Percentiles rank a stretch among this genome's conserved stretches.
Conservation (phyloP, 2,888 invertebrate species). For the Arge pagana region DNA sequence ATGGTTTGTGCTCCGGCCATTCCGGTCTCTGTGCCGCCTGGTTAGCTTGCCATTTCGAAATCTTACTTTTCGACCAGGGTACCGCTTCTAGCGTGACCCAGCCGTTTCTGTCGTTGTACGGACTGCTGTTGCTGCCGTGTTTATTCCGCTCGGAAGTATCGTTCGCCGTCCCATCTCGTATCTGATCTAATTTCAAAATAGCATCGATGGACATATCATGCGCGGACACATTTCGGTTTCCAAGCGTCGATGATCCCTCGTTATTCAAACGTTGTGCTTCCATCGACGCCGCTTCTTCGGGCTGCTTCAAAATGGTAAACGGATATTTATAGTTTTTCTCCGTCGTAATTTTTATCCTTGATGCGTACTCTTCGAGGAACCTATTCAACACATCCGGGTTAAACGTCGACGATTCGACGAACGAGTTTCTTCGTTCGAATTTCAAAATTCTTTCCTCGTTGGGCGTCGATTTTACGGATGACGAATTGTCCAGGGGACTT, state of each 20-base stretch:
- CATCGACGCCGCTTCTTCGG: neutral
- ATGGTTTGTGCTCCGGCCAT: constrained; percentile 52
- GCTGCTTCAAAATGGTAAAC: constrained; percentile 33
- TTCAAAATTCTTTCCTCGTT: constrained; percentile 26
- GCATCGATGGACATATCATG: constrained; percentile 10
- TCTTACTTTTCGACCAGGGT: constrained; percentile 80
- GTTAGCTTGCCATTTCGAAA: constrained; percentile 78
- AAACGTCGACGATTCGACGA: constrained; percentile 54
- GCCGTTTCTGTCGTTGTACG: constrained; percentile 72
- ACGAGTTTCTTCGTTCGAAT: constrained; percentile 40
- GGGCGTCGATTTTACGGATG: constrained; percentile 49
- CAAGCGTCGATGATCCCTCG: constrained; percentile 23
- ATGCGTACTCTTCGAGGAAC: constrained; percentile 66
- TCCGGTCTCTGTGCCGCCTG: constrained; percentile 50
- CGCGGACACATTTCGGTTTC: constrained; percentile 21
- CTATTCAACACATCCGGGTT: constrained; percentile 67
- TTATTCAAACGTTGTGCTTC: neutral
- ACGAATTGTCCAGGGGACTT: constrained; percentile 53
- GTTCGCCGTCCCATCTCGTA: constrained; percentile 38
- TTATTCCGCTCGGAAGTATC: constrained; percentile 52
- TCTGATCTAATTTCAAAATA: neutral
- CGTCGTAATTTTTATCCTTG: constrained; percentile 60
- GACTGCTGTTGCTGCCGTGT: constrained; percentile 59
- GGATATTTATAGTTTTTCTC: constrained; percentile 40
- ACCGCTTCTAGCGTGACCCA: constrained; percentile 80